These are phyloP conservation scores for Desmophyllum pertusum DNA, from an alignment of 92 coral and sea anemone species.

Conservation along the genomic window DNA sequence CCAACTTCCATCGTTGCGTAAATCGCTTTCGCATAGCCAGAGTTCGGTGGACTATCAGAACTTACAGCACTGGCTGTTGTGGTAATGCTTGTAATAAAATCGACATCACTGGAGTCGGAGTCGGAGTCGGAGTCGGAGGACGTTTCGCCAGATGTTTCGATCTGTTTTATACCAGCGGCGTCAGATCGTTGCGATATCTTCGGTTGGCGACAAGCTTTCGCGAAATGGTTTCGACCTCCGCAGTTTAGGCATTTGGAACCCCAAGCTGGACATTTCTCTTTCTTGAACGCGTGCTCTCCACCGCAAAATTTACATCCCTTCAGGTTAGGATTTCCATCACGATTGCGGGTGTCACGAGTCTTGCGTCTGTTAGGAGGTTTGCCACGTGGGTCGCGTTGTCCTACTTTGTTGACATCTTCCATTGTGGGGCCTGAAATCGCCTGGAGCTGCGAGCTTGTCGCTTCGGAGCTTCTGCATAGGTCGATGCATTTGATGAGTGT, in stretches of 20 bases:
- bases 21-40: constrained; percentile 32
- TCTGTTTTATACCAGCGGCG: constrained; percentile 11
- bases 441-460: constrained; percentile 48
- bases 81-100: constrained; percentile 36
- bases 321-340: not conserved
- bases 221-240: constrained; percentile 38
- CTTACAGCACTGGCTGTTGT: constrained; percentile 24
- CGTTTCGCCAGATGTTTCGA: constrained; percentile 18
- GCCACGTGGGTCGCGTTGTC: not conserved
- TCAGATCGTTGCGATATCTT: not conserved
- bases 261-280: constrained; percentile 53
- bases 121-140: constrained; percentile 1
- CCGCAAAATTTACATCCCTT: constrained; percentile 39
- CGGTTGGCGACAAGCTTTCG: not conserved
- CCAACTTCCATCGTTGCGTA: constrained; percentile 28
- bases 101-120: constrained; percentile 30
- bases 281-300: constrained; percentile 20
- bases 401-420: constrained; percentile 3
- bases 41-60: not conserved
- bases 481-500: constrained; percentile 64
- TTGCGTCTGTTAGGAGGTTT: not conserved
- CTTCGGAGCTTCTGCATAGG: constrained; percentile 55
- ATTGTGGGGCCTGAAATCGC: constrained; percentile 35
- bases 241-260: constrained; percentile 27
- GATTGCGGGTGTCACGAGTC: not conserved